Evolutionary conservation across 2,888 invertebrate species (phyloP).

Genomic region (Kryphioiulus occultus): DNA sequence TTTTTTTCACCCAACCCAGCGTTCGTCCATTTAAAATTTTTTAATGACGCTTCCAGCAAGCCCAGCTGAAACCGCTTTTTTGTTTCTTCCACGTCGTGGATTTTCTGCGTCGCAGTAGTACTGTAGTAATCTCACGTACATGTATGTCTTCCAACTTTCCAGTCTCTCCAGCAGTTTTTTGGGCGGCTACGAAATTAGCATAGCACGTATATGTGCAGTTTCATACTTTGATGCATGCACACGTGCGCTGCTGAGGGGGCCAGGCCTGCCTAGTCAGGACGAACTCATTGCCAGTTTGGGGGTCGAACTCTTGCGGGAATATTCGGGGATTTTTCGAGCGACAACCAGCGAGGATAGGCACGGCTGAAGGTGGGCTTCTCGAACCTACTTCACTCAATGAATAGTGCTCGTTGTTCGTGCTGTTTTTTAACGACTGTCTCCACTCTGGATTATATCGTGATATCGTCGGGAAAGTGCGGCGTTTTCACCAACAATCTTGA

Average conservation of each 20-base stretch:
- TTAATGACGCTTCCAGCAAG: too few species aligned
- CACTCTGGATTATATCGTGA: background rate
- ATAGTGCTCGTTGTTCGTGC: background rate
- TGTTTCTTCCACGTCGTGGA: background rate
- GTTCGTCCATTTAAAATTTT: too few species aligned
- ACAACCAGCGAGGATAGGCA: background rate
- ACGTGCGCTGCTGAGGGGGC: constrained; percentile 18
- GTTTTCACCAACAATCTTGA: background rate
- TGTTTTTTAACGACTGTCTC: too few species aligned
- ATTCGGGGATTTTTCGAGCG: background rate
- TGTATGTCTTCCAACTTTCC: background rate
- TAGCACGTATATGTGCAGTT: background rate
- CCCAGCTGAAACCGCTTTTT: background rate
- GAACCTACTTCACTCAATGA: background rate
- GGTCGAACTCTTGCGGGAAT: background rate
- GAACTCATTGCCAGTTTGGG: background rate
- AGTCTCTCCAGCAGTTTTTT: background rate
- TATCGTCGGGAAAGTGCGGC: background rate
- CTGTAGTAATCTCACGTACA: background rate
- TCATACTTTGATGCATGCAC: background rate
- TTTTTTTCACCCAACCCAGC: too few species aligned
- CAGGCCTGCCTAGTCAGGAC: background rate
- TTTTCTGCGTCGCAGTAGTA: background rate
- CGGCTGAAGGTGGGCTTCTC: background rate
- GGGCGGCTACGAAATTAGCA: background rate